Percentiles rank a stretch among this genome's conserved stretches.
These are phyloP conservation scores for Zele albiditarsus DNA, from an alignment of 2,888 invertebrate species.

Conservation along the genomic window DNA sequence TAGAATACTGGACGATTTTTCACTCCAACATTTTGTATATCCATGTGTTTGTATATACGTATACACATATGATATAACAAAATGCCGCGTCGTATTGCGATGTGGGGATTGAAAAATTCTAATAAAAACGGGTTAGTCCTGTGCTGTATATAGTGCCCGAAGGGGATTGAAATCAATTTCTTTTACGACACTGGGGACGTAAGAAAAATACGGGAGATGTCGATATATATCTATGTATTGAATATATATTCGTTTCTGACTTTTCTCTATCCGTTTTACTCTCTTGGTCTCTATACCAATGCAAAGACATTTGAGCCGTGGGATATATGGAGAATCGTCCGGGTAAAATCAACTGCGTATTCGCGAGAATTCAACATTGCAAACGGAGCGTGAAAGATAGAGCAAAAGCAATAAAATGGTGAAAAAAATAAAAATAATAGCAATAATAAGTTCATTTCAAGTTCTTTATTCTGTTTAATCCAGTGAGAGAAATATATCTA, in stretches of 20 bases:
- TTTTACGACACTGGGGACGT: conserved; percentile 45
- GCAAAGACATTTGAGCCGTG: conserved; percentile 18
- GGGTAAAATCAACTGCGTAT: conserved; percentile 28
- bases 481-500: not conserved
- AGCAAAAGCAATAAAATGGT: conserved; percentile 5
- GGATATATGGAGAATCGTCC: conserved; percentile 33
- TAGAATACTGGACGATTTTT: conserved; percentile 34
- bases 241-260: conserved; percentile 26
- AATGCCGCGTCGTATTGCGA: conserved; percentile 46
- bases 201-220: conserved; percentile 39
- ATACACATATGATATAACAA: conserved; percentile 47
- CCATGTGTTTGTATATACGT: not conserved
- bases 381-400: conserved; percentile 32
- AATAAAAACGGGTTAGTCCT: conserved; percentile 59
- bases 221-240: conserved; percentile 28
- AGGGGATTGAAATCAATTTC: conserved; percentile 57
- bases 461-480: conserved; percentile 8
- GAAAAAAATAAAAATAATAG: not conserved
- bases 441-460: conserved; percentile 31
- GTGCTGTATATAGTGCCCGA: conserved; percentile 32
- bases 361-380: conserved; percentile 19
- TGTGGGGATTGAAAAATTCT: conserved; percentile 62
- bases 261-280: conserved; percentile 31
- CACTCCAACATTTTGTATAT: not conserved
- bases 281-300: not conserved